Evolutionary conservation across 1,140 invertebrate genomes (phyloP).

Genomic region (Drosophila miranda): DNA sequence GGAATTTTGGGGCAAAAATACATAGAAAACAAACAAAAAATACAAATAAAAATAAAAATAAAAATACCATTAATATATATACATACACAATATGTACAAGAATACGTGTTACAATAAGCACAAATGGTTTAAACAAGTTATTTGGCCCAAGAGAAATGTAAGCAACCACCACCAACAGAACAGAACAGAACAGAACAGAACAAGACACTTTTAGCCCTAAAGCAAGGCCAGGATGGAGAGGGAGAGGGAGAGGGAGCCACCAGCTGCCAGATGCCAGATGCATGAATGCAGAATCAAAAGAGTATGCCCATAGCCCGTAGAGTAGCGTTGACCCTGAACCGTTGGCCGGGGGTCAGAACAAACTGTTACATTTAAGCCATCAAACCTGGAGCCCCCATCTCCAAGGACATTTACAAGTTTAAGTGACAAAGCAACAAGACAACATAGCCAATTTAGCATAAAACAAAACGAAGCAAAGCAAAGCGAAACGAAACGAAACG

Average conservation of each 20-base stretch:
- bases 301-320: no score
- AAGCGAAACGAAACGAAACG: constrained; percentile 29
- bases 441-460: constrained; percentile 80
- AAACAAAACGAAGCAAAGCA: constrained; percentile 48
- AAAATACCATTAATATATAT: constrained; percentile 38
- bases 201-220: constrained; percentile 42
- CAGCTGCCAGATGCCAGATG: no score
- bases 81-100: constrained; percentile 19
- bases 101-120: constrained; percentile 72
- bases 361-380: constrained; percentile 70
- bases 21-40: constrained; percentile 18
- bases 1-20: constrained; percentile 9
- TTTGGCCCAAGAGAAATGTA: constrained; percentile 73
- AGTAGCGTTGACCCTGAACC: constrained; percentile 10
- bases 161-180: constrained; percentile 66
- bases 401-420: constrained; percentile 61
- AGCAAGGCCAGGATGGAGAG: constrained; percentile 5
- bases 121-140: constrained; percentile 67
- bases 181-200: constrained; percentile 6
- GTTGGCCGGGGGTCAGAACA: constrained; percentile 28
- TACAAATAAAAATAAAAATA: constrained; percentile 5
- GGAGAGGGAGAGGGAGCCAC: not conserved
- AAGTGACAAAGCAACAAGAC: constrained; percentile 72
- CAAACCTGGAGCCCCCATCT: constrained; percentile 6
- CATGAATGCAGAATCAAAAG: no score